phyloP scores from a whole-genome alignment of 1,140 invertebrate species.

The Drosophila parvula region DNA sequence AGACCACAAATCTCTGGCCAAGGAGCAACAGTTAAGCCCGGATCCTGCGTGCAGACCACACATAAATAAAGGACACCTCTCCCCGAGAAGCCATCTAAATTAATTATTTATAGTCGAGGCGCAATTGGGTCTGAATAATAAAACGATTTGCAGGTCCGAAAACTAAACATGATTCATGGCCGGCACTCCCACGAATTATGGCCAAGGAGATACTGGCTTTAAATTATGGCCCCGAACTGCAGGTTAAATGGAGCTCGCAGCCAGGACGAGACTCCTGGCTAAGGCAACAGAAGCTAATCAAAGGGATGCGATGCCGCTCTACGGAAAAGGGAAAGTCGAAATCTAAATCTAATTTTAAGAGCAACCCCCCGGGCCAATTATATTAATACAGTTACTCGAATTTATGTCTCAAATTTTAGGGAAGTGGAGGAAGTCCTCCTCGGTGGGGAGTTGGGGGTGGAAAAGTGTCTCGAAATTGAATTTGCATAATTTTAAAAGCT shows the following conservation, averaged over 20 bases:
- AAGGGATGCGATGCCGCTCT: conserved; percentile 2
- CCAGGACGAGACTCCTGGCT: conserved; percentile 11
- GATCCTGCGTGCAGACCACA: conserved; percentile 10
- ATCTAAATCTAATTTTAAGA: conserved; percentile 79
- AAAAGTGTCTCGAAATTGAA: conserved; percentile 80
- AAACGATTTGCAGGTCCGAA: conserved; percentile 72
- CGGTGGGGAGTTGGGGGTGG: not conserved
- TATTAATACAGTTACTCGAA: conserved; percentile 82
- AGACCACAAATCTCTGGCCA: conserved; percentile 59
- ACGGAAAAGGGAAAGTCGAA: conserved; percentile 2
- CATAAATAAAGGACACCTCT: conserved; percentile 65
- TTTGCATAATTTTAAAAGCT: conserved; percentile 83
- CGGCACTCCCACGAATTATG: conserved; percentile 46
- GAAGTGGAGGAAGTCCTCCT: conserved; percentile 10
- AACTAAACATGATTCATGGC: conserved; percentile 72
- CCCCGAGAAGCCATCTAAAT: conserved; percentile 64
- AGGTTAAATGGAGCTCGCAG: conserved; percentile 47
- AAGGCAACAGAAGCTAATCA: conserved; percentile 42
- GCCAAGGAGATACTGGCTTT: conserved; percentile 61
- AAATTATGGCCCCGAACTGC: conserved; percentile 59
- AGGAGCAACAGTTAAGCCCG: conserved; percentile 70
- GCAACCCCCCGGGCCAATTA: conserved; percentile 70
- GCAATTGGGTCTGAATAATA: conserved; percentile 76
- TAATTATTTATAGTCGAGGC: conserved; percentile 78
- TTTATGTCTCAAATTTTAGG: conserved; percentile 62